Conservation (phyloP, 2,113 vertebrate genomes). For the Illadopsis cleaveri region DNA sequence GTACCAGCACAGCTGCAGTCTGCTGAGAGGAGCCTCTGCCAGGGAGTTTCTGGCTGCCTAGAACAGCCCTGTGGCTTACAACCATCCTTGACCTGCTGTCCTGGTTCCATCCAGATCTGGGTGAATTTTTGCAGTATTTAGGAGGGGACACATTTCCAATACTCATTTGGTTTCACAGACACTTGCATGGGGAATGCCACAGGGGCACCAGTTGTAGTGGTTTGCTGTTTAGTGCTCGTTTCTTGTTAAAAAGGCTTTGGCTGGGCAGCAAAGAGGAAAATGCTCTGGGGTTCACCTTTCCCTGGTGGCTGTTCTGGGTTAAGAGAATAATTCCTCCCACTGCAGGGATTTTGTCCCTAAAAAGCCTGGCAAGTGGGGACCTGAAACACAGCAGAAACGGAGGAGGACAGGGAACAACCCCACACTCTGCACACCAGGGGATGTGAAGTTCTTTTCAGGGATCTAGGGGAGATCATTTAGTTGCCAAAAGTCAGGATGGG, state of each 20-base stretch:
- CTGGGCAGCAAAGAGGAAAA: neutral
- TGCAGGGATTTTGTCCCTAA: neutral
- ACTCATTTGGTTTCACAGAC: neutral
- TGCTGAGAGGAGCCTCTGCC: neutral
- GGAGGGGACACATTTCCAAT: neutral
- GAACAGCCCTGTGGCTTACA: neutral
- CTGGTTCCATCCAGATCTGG: neutral
- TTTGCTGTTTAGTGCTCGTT: neutral
- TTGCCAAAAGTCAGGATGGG: neutral
- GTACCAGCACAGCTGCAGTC: neutral
- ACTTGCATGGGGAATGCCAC: neutral
- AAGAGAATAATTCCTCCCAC: neutral
- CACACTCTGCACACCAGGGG: neutral
- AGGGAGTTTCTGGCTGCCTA: neutral
- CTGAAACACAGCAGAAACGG: neutral
- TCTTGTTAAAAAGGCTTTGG: neutral
- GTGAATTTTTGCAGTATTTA: neutral
- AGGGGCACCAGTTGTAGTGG: neutral
- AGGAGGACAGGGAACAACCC: neutral
- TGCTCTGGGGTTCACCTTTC: neutral
- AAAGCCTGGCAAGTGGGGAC: accelerated
- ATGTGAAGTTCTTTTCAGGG: neutral
- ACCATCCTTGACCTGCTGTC: neutral
- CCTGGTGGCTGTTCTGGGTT: neutral
- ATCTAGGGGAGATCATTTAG: neutral